Percentiles rank a stretch among this genome's conserved stretches.
phyloP scores from a whole-genome alignment of 2,888 invertebrate species.

The Listrodromus nycthemerus region DNA sequence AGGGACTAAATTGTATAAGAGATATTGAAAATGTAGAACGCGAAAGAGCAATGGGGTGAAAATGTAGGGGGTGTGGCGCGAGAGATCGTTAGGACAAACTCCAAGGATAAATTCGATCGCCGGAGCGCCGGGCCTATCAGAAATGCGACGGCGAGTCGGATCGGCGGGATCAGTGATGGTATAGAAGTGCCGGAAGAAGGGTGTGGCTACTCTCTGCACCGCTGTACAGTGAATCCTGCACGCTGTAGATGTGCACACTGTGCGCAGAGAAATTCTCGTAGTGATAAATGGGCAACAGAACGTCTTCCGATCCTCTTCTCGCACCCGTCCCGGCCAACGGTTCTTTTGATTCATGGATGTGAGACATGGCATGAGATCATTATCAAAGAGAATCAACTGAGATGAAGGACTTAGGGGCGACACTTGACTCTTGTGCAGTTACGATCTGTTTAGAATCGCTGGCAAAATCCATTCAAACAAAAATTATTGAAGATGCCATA shows the following conservation, averaged over 20 bases:
- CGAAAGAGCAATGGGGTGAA: slow-evolving; percentile 68
- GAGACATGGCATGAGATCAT: slow-evolving; percentile 60
- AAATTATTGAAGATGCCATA: slow-evolving; percentile 24
- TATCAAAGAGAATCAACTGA: slow-evolving; percentile 48
- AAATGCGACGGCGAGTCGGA: slow-evolving; percentile 33
- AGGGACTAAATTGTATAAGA: slow-evolving; percentile 6
- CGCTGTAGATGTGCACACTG: slow-evolving; percentile 32
- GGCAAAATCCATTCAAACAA: neutral
- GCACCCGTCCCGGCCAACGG: slow-evolving; percentile 67
- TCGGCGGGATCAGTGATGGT: slow-evolving; percentile 49
- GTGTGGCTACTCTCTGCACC: slow-evolving; percentile 71
- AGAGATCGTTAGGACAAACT: slow-evolving; percentile 70
- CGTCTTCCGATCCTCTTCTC: slow-evolving; percentile 47
- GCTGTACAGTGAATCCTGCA: slow-evolving; percentile 29
- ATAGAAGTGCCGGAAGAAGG: slow-evolving; percentile 76
- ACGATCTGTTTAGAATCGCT: neutral
- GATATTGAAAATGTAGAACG: slow-evolving; percentile 67
- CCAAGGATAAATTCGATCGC: slow-evolving; percentile 49
- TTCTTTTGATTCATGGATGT: slow-evolving; percentile 64
- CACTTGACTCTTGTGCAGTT: slow-evolving; percentile 21
- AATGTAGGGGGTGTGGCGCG: slow-evolving; percentile 72
- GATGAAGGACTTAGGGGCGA: slow-evolving; percentile 13
- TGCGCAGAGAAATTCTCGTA: slow-evolving; percentile 68
- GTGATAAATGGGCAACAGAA: slow-evolving; percentile 74
- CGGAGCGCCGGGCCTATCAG: slow-evolving; percentile 24